A percentile compares a stretch with the other conserved stretches of the same genome.
phyloP scores from a whole-genome alignment of 2,113 vertebrate genomes.

The Piprites chloris region DNA sequence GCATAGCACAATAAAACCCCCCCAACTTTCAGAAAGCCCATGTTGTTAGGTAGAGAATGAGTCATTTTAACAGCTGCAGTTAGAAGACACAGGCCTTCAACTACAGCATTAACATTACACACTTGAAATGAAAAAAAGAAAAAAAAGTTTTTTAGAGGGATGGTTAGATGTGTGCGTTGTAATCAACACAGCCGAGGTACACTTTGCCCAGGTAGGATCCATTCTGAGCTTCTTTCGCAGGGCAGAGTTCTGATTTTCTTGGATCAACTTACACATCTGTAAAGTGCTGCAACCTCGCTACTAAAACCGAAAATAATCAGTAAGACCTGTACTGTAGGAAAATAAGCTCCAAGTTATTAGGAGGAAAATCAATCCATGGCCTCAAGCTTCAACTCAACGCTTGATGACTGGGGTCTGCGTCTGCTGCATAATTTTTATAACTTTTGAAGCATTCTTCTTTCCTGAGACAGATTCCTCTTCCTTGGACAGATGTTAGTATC shows the following conservation, averaged over 20 bases:
- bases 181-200: background rate
- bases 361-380: background rate
- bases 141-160: background rate
- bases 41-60: background rate
- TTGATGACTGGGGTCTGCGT: background rate
- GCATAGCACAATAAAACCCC: fast-evolving
- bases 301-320: background rate
- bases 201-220: background rate
- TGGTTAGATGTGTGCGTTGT: background rate
- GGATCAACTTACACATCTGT: background rate
- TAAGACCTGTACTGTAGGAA: background rate
- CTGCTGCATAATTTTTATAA: background rate
- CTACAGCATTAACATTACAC: background rate
- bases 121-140: background rate
- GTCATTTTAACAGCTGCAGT: background rate
- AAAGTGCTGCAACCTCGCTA: background rate
- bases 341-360: background rate
- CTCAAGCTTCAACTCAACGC: background rate
- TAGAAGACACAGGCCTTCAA: background rate
- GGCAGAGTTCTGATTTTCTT: background rate
- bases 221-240: background rate
- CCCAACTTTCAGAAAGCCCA: background rate
- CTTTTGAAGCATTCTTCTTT: background rate
- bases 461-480: background rate
- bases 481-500: background rate